Percentiles rank a stretch among this genome's conserved stretches.
phyloP scores from a whole-genome alignment of 2,113 vertebrate genomes.

The Oreochromis niloticus region DNA sequence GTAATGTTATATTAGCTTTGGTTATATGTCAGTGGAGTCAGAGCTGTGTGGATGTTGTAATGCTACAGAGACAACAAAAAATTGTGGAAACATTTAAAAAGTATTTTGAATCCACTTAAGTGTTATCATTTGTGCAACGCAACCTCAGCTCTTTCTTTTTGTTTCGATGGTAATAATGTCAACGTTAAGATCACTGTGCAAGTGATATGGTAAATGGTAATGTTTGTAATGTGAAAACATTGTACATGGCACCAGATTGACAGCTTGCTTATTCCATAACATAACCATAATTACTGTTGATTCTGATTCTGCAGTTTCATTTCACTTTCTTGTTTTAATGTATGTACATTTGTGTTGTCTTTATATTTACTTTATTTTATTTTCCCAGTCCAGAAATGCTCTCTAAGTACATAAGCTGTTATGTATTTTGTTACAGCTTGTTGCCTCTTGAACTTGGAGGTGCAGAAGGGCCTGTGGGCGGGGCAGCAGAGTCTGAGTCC shows the following conservation, averaged over 20 bases:
- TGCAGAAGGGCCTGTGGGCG: constrained; percentile 60
- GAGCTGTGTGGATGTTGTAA: not conserved
- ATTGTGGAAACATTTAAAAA: not conserved
- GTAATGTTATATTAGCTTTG: not conserved
- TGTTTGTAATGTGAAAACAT: not conserved
- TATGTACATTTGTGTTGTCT: not conserved
- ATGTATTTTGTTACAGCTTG: constrained; percentile 53
- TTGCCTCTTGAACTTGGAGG: constrained; percentile 78
- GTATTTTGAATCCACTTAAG: not conserved
- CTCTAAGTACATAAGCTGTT: not conserved
- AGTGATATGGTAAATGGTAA: not conserved
- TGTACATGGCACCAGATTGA: not conserved
- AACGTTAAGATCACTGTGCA: not conserved
- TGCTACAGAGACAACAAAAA: not conserved
- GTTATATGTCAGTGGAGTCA: not conserved
- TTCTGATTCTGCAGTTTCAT: not conserved
- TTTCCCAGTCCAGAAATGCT: not conserved
- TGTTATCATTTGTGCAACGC: not conserved
- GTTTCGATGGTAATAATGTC: not conserved
- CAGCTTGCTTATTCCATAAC: not conserved
- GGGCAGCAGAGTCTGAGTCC: constrained; percentile 71
- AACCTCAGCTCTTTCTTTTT: not conserved
- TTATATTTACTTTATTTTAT: not conserved
- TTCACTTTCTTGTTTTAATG: not conserved
- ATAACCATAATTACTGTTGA: not conserved